Percentiles rank a stretch among this genome's conserved stretches.
phyloP scores from a whole-genome alignment of 2,888 invertebrate species.

The Leptinotarsa peninsularis region DNA sequence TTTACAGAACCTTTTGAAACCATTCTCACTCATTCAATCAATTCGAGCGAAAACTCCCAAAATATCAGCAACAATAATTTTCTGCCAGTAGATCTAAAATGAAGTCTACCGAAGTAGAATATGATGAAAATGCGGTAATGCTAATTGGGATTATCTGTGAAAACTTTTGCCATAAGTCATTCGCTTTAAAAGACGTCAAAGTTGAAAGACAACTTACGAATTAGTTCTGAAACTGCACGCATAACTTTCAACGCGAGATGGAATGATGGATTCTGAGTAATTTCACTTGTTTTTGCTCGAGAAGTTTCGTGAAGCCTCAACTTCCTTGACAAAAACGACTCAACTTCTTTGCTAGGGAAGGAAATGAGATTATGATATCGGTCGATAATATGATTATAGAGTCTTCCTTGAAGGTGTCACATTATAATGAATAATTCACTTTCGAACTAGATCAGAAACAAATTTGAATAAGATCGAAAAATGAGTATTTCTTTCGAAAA shows the following conservation, averaged over 20 bases:
- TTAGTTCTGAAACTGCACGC: slow-evolving; percentile 42
- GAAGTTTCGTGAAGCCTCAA: slow-evolving; percentile 32
- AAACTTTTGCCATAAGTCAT: slow-evolving; percentile 45
- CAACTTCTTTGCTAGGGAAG: background rate
- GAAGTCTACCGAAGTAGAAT: slow-evolving; percentile 4
- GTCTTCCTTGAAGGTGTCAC: background rate
- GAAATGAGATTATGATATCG: background rate
- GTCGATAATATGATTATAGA: background rate
- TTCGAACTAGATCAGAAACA: too few relatives aligned
- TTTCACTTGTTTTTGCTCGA: slow-evolving; percentile 33
- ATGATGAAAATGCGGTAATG: background rate
- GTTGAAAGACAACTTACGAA: slow-evolving; percentile 47
- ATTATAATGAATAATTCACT: too few relatives aligned
- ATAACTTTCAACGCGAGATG: slow-evolving; percentile 36
- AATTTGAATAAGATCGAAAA: too few relatives aligned
- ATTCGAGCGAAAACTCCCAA: background rate
- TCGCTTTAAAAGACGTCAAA: slow-evolving; percentile 39
- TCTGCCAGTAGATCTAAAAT: background rate
- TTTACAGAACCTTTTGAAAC: background rate
- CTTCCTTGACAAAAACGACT: background rate
- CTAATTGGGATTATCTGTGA: slow-evolving; percentile 34
- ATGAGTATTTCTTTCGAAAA: too few relatives aligned
- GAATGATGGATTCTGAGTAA: slow-evolving; percentile 43
- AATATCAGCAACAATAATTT: background rate
- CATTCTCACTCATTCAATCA: background rate